Evolutionary conservation across 2,113 vertebrate genomes (phyloP).

Genomic region (Copsychus sechellarum): DNA sequence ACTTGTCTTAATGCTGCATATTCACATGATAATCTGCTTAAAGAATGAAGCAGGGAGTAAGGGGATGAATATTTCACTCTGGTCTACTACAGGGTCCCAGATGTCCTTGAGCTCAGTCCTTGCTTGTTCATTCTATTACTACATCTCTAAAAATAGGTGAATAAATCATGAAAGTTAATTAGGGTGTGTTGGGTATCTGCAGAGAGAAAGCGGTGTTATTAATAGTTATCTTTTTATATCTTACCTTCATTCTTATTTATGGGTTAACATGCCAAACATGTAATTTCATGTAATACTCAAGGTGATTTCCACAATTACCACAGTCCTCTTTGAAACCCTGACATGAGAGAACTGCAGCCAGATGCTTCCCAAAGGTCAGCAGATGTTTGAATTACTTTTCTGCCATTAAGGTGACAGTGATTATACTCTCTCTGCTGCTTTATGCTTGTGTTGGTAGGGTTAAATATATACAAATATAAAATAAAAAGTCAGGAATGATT

Average conservation of each 20-base stretch:
- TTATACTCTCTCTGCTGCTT: background rate
- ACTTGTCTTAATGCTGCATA: background rate
- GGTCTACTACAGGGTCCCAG: background rate
- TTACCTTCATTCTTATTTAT: background rate
- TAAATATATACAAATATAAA: background rate
- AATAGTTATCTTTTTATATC: background rate
- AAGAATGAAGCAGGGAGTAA: accelerated
- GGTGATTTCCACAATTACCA: background rate
- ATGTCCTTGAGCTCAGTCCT: background rate
- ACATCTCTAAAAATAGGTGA: background rate
- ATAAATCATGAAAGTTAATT: constrained; percentile 39
- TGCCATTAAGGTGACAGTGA: background rate
- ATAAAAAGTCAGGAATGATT: background rate
- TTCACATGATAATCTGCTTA: background rate
- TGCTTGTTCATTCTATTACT: background rate
- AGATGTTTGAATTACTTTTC: background rate
- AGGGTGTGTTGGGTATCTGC: background rate
- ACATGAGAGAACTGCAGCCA: background rate
- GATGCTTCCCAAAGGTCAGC: background rate
- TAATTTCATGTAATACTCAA: background rate
- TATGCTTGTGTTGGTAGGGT: background rate
- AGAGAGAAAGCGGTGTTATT: background rate
- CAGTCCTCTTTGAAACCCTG: background rate
- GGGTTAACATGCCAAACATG: background rate
- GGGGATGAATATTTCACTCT: background rate